These are phyloP conservation scores for Lucilia cuprina DNA, from an alignment of 1,140 invertebrate genomes.

Conservation along the genomic window DNA sequence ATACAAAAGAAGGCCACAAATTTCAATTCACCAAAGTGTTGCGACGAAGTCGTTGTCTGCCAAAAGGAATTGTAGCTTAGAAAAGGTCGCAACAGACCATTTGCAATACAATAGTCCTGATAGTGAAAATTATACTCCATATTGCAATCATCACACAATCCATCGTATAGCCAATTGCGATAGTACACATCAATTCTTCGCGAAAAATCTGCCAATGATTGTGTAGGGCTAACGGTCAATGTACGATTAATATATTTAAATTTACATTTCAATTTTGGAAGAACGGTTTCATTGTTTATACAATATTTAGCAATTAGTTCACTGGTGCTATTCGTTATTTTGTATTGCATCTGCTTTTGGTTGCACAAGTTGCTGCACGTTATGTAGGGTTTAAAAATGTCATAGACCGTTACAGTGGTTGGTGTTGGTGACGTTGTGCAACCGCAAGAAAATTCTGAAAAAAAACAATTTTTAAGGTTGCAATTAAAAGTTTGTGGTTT, in stretches of 20 bases:
- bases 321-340: neutral
- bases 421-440: constrained; percentile 24
- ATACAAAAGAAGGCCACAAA: constrained; percentile 60
- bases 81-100: constrained; percentile 52
- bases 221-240: neutral
- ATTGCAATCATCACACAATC: constrained; percentile 44
- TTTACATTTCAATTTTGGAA: constrained; percentile 26
- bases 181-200: constrained; percentile 8
- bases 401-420: constrained; percentile 18
- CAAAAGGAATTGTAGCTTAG: constrained; percentile 56
- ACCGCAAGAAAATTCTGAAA: constrained; percentile 36
- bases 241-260: constrained; percentile 38
- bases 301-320: neutral
- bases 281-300: constrained; percentile 32
- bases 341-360: neutral
- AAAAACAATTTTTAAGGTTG: neutral
- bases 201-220: neutral
- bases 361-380: constrained; percentile 28
- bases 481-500: no score
- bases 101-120: constrained; percentile 55
- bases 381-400: neutral
- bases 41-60: constrained; percentile 41
- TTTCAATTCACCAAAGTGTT: constrained; percentile 56
- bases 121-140: constrained; percentile 50
- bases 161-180: neutral